A percentile compares a stretch with the other conserved stretches of the same genome.
phyloP scores from a whole-genome alignment of 1,140 invertebrate species.

The Eriosoma lanigerum region DNA sequence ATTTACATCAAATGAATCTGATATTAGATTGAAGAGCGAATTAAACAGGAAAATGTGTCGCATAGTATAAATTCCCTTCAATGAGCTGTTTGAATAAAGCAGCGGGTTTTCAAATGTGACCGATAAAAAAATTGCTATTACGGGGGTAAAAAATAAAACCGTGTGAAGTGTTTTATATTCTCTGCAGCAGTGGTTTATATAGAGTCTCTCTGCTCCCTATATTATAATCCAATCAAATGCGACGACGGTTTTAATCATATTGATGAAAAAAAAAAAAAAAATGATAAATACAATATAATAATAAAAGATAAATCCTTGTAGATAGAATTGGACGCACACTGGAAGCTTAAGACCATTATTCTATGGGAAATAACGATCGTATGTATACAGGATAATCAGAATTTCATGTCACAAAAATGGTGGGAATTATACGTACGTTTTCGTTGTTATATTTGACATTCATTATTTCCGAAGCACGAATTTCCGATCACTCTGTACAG shows the following conservation, averaged over 20 bases:
- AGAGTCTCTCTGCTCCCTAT: neutral
- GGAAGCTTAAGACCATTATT: conserved; percentile 11
- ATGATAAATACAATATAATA: neutral
- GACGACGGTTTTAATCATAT: conserved; percentile 42
- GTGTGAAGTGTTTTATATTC: conserved; percentile 36
- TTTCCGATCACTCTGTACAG: too few relatives aligned
- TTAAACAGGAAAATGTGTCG: neutral
- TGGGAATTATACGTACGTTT: too few relatives aligned
- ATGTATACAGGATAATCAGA: too few relatives aligned
- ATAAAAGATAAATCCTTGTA: conserved; percentile 30
- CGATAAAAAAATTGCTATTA: conserved; percentile 21
- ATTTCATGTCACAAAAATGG: too few relatives aligned
- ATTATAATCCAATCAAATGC: conserved; percentile 37
- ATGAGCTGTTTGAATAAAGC: neutral
- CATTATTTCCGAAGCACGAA: too few relatives aligned
- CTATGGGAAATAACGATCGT: conserved; percentile 19
- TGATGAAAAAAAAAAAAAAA: conserved; percentile 1
- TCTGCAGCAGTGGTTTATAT: neutral
- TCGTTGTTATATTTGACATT: too few relatives aligned
- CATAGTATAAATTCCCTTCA: neutral
- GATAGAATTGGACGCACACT: neutral
- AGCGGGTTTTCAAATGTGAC: neutral
- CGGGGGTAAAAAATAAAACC: conserved; percentile 19
- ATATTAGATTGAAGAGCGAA: neutral
- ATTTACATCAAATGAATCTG: neutral